Conservation (phyloP, 1,140 invertebrate species). For the Caenorhabditis inopinata region DNA sequence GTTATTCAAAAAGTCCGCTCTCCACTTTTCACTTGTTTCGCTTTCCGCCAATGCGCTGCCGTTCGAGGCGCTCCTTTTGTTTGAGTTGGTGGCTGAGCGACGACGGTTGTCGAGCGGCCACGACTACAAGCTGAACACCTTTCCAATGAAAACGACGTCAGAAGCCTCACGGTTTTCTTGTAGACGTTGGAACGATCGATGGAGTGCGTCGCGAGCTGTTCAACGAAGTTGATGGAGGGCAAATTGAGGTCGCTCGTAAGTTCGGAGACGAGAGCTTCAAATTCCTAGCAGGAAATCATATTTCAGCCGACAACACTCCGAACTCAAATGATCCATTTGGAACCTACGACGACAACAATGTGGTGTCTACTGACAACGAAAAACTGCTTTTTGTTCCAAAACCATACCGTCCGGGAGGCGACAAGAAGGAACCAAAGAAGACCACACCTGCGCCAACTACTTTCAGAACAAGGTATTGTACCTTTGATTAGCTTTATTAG, state of each 20-base stretch:
- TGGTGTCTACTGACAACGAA: conserved; percentile 52
- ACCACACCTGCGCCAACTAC: conserved; percentile 47
- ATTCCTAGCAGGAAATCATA: no score
- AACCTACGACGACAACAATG: conserved; percentile 56
- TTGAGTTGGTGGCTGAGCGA: background rate
- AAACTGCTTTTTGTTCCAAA: conserved; percentile 59
- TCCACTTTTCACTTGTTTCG: no score
- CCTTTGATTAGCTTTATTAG: no score
- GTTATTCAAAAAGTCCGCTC: no score
- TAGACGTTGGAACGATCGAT: conserved; percentile 56
- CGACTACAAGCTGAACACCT: no score
- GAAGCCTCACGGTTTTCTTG: background rate
- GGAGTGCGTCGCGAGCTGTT: conserved; percentile 61
- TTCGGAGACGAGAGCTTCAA: no score
- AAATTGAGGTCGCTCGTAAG: conserved; percentile 21
- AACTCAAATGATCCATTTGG: conserved; percentile 44
- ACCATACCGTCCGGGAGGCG: conserved; percentile 59
- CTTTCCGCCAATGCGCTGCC: no score
- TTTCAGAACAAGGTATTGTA: background rate
- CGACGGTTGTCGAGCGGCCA: no score
- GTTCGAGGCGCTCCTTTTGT: background rate
- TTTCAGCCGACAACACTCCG: background rate
- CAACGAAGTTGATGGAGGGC: conserved; percentile 54
- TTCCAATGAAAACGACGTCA: no score
- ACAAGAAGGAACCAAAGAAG: conserved; percentile 48